Conservation (phyloP, 2,797 vertebrate species). For the Siniperca undulata region DNA sequence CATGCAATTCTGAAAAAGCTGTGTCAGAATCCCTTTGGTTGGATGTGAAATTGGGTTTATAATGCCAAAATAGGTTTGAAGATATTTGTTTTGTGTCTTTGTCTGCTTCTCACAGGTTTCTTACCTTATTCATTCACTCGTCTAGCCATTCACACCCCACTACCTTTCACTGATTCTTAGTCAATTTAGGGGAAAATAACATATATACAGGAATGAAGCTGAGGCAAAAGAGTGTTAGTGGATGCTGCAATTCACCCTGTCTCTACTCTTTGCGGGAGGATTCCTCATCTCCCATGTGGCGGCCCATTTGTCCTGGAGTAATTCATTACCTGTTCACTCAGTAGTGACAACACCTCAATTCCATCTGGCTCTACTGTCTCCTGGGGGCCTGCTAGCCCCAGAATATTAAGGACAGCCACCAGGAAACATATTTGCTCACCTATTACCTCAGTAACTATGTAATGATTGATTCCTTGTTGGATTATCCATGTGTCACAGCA, state of each 20-base stretch:
- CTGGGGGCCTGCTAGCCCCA: slow-evolving; percentile 61
- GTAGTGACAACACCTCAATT: slow-evolving; percentile 84
- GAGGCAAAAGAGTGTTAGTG: slow-evolving; percentile 24
- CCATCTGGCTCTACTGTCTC: slow-evolving; percentile 82
- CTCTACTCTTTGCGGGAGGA: slow-evolving; percentile 60
- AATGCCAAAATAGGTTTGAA: slow-evolving; percentile 11
- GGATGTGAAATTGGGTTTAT: slow-evolving; percentile 28
- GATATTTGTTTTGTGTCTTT: slow-evolving; percentile 25
- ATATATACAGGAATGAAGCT: slow-evolving; percentile 10
- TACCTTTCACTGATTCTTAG: slow-evolving; percentile 1
- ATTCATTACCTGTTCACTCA: slow-evolving; percentile 87
- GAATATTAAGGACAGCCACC: slow-evolving; percentile 80
- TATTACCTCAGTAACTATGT: slow-evolving; percentile 82
- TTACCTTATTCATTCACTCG: slow-evolving; percentile 14
- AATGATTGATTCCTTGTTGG: slow-evolving; percentile 84
- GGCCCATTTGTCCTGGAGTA: slow-evolving; percentile 83
- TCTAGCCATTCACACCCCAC: background rate
- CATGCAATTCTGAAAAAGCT: slow-evolving; percentile 35
- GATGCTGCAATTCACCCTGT: slow-evolving; percentile 59
- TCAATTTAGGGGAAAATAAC: slow-evolving; percentile 1
- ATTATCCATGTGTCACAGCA: slow-evolving; percentile 81
- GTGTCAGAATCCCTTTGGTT: slow-evolving; percentile 31
- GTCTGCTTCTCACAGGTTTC: slow-evolving; percentile 16
- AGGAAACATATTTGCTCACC: slow-evolving; percentile 82
- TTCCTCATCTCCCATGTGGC: slow-evolving; percentile 77